Evolutionary conservation across 2,113 vertebrate species (phyloP).

Genomic region (Gracilinanus agilis): DNA sequence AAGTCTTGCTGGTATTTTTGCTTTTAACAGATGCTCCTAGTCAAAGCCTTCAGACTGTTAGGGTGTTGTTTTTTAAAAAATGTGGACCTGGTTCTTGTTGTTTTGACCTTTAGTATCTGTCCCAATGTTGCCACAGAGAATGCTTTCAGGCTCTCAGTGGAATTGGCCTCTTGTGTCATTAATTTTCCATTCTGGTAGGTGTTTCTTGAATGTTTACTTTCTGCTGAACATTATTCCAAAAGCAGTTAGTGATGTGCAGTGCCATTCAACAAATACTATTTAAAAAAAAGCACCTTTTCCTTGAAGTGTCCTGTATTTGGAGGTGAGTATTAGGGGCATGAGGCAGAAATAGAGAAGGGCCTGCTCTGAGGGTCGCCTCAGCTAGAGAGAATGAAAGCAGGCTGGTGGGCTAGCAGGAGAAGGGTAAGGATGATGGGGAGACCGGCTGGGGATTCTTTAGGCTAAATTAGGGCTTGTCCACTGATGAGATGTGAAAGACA

Average conservation of each 20-base stretch:
- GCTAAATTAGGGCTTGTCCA: neutral
- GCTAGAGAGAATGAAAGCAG: neutral
- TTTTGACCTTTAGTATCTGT: slow-evolving; percentile 45
- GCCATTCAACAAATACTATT: neutral
- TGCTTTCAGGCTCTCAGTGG: neutral
- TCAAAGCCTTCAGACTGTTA: slow-evolving; percentile 3
- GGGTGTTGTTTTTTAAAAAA: slow-evolving; percentile 18
- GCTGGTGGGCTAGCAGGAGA: neutral
- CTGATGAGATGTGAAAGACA: neutral
- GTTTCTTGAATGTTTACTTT: neutral
- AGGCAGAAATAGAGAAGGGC: neutral
- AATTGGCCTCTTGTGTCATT: neutral
- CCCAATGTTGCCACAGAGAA: neutral
- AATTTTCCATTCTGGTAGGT: neutral
- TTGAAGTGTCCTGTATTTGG: neutral
- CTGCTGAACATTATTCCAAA: slow-evolving; percentile 45
- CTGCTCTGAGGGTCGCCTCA: neutral
- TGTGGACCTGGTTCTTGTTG: slow-evolving; percentile 16
- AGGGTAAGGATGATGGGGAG: neutral
- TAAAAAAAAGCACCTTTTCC: neutral
- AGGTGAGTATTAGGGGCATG: neutral
- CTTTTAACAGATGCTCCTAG: slow-evolving; percentile 14
- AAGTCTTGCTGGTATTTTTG: neutral
- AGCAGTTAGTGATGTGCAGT: neutral
- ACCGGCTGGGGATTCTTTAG: neutral